A percentile compares a stretch with the other conserved stretches of the same genome.
phyloP scores from a whole-genome alignment of 2,797 vertebrate species.

The Xerus rutilus region DNA sequence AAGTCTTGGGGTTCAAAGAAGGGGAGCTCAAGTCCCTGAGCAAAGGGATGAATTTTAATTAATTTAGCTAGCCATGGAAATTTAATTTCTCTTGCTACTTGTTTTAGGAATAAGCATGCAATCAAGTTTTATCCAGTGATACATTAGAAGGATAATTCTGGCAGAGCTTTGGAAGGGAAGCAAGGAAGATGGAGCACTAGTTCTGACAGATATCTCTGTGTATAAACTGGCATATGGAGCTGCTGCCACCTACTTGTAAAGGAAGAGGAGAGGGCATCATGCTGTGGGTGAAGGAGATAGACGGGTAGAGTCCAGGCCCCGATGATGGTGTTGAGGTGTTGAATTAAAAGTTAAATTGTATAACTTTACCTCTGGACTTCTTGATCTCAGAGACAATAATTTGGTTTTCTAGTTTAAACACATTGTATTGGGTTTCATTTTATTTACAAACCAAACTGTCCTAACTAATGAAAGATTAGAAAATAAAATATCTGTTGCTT shows the following conservation, averaged over 20 bases:
- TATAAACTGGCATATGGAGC: not conserved
- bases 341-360: not conserved
- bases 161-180: not conserved
- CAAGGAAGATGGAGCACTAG: accelerated
- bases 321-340: not conserved
- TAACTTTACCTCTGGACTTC: not conserved
- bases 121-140: not conserved
- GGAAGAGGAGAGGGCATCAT: no score
- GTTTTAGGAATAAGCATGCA: not conserved
- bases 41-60: not conserved
- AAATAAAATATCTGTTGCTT: not conserved
- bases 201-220: not conserved
- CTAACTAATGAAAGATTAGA: not conserved
- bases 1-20: not conserved
- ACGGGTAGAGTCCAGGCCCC: not conserved
- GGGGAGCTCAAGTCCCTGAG: not conserved
- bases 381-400: not conserved
- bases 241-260: not conserved
- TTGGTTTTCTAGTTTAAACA: not conserved
- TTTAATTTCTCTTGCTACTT: not conserved
- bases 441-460: not conserved
- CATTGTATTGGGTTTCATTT: not conserved
- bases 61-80: not conserved
- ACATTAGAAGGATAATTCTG: not conserved
- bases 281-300: not conserved